A percentile compares a stretch with the other conserved stretches of the same genome.
Conservation (phyloP, 2,797 vertebrate species). For the Columba guinea region DNA sequence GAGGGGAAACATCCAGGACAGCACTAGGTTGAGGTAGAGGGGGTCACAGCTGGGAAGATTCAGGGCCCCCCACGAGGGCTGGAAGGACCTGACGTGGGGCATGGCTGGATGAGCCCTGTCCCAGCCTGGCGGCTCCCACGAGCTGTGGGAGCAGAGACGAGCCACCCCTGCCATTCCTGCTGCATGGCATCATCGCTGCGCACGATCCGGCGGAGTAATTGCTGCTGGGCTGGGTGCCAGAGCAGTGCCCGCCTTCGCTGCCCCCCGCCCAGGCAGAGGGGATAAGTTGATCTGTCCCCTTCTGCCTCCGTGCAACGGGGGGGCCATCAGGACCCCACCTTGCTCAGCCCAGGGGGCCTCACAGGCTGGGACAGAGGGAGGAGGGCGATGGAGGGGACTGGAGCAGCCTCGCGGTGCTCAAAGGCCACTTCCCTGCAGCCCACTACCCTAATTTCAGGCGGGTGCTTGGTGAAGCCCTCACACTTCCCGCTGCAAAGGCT, state of each 20-base stretch:
- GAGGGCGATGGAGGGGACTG: background rate
- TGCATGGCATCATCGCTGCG: background rate
- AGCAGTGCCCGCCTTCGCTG: background rate
- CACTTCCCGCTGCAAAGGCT: conserved; percentile 26
- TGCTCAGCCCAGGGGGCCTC: background rate
- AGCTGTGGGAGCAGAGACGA: background rate
- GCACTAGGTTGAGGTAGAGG: background rate
- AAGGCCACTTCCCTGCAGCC: background rate
- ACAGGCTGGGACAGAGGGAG: background rate
- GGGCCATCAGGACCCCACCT: rapidly evolving
- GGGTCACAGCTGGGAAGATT: background rate
- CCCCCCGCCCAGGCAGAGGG: background rate
- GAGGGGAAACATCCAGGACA: background rate
- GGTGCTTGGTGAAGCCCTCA: background rate
- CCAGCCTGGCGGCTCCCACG: background rate
- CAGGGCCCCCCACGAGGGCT: background rate
- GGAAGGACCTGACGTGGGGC: rapidly evolving
- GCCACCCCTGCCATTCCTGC: conserved; percentile 37
- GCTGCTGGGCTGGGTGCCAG: conserved; percentile 17
- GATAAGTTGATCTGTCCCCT: background rate
- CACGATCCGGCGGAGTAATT: background rate
- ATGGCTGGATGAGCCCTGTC: background rate
- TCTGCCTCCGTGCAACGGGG: background rate
- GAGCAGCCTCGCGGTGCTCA: background rate
- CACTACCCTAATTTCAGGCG: background rate